Evolutionary conservation across 2,113 vertebrate species (phyloP).

Genomic region (Anoplopoma fimbria): DNA sequence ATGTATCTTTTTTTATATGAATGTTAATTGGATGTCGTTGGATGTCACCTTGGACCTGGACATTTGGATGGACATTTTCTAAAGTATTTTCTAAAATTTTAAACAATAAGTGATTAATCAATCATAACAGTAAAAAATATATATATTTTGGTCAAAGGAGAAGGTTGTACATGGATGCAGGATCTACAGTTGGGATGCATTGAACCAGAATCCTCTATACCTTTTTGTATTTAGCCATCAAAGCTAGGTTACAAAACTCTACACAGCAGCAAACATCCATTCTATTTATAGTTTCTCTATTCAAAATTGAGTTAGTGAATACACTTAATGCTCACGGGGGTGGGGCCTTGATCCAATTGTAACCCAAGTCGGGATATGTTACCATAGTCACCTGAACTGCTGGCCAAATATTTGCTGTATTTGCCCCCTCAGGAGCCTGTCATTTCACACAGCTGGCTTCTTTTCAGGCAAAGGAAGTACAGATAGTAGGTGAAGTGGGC

Average conservation of each 20-base stretch:
- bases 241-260: background rate
- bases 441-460: constrained; percentile 45
- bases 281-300: background rate
- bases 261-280: background rate
- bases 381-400: constrained; percentile 59
- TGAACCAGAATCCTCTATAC: background rate
- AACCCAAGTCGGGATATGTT: constrained; percentile 68
- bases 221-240: background rate
- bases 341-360: constrained; percentile 26
- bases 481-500: constrained; percentile 2
- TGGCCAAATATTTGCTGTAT: constrained; percentile 77
- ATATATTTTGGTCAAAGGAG: no score
- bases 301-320: background rate
- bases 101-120: background rate
- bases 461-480: constrained; percentile 39
- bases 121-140: background rate
- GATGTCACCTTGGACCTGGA: background rate
- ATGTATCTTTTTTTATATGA: background rate
- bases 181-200: background rate
- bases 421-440: constrained; percentile 24
- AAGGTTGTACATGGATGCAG: no score
- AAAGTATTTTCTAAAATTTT: background rate
- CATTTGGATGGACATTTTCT: background rate
- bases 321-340: background rate
- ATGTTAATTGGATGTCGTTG: background rate